Evolutionary conservation across 2,888 invertebrate species (phyloP).

Genomic region (Epinotia demarniana): DNA sequence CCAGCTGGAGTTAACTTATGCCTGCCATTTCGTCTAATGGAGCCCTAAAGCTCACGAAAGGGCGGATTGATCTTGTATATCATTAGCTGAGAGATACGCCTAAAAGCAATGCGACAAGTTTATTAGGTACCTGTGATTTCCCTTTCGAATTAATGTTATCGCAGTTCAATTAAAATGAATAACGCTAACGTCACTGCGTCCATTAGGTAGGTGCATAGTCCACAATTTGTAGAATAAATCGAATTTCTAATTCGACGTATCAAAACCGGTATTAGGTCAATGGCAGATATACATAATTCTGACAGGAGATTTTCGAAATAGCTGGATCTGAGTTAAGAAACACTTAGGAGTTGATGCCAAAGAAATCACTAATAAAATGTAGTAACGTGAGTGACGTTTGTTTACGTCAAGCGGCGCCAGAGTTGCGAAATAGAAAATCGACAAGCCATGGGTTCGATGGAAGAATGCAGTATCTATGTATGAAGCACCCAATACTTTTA

Average conservation of each 20-base stretch:
- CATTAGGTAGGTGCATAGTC: constrained; percentile 29
- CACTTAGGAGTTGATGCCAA: constrained; percentile 62
- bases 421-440: constrained; percentile 67
- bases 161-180: constrained; percentile 30
- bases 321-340: constrained; percentile 65
- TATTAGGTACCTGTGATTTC: background rate
- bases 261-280: constrained; percentile 67
- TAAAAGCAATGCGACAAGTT: constrained; percentile 24
- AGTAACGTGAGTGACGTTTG: constrained; percentile 65
- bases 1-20: background rate
- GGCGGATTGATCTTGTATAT: background rate
- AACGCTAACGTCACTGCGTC: constrained; percentile 18
- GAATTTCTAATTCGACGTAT: constrained; percentile 55
- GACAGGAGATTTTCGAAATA: constrained; percentile 59
- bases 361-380: constrained; percentile 64
- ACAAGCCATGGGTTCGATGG: constrained; percentile 44
- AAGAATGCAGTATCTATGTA: constrained; percentile 9
- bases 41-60: background rate
- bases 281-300: constrained; percentile 63
- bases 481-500: background rate
- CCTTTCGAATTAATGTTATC: constrained; percentile 20
- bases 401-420: constrained; percentile 64
- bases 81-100: background rate
- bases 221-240: constrained; percentile 45
- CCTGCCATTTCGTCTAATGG: background rate